Evolutionary conservation across 2,888 invertebrate species (phyloP), one percentile per base, ranked within the genome.

Genomic region (Melolontha melolontha): DNA sequence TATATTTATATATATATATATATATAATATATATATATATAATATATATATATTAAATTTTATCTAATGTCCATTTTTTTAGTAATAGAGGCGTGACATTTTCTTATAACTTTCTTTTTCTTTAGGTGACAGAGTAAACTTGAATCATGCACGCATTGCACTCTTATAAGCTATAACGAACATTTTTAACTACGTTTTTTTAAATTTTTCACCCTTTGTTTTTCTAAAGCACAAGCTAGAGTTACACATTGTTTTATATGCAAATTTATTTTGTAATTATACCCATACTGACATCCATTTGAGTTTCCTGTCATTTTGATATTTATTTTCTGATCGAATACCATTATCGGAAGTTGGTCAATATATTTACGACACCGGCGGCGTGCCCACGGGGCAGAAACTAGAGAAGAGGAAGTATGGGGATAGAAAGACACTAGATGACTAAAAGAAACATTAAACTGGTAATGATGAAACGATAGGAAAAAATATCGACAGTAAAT

Each of bases 181-280:
- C 75, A 77, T 77, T 74, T 73, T 75, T 14, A 54, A 76, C 75
- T 76, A 75, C 73, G 69, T 74, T 76, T 76, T 73, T n/a, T 79
- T 70, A 77, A 76, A 66, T 41, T 67, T 69, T 73, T 77, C 75
- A 73, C 75, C 77, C 67, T 42, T 64, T 59, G 77, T 72, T 74
- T 76, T 71, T 80, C 78, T 79, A 79, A 81, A 80, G 80, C 81
- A 74, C 75, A 80, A 79, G 78, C 79, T 78, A 80, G 78, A 78
- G 75, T 73, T 76, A 76, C 74, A 76, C 72, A 72, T 72, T 74
- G 72, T 62, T 55, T 40, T 40, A 17, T 72, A 70, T 71, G 72
- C 64, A 69, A 72, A 69, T 72, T 74, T 69, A 72, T 59, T 54
- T 68, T 34, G 65, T 62, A 59, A 54, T 70, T 64, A 57, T 42